phyloP scores from a whole-genome alignment of 1,140 invertebrate species.

The Anoplophora glabripennis region DNA sequence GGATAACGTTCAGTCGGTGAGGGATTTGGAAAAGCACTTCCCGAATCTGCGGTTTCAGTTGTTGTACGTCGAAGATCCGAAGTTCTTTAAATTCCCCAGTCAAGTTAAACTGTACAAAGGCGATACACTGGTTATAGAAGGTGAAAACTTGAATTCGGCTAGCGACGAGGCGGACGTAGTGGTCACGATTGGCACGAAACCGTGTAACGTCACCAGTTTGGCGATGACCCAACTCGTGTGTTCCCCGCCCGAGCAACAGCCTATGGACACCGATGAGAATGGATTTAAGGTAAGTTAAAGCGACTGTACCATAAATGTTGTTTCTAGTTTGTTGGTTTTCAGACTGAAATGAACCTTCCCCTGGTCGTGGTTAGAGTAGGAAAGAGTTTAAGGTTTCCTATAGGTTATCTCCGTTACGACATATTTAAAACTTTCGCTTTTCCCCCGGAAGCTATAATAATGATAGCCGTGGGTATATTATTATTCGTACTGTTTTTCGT shows the following conservation, averaged over 20 bases:
- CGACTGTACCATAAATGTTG: not conserved
- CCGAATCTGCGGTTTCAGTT: conserved; percentile 75
- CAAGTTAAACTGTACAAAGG: conserved; percentile 88
- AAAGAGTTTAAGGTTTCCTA: conserved; percentile 77
- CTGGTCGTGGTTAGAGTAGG: conserved; percentile 90
- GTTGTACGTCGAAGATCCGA: conserved; percentile 89
- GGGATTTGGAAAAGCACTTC: conserved; percentile 84
- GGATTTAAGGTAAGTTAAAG: conserved; percentile 59
- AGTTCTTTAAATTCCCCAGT: conserved; percentile 83
- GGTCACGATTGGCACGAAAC: conserved; percentile 84
- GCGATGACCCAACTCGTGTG: conserved; percentile 87
- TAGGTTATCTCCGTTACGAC: conserved; percentile 88
- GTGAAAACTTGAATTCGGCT: conserved; percentile 86
- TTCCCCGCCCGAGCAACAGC: conserved; percentile 81
- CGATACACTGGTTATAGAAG: conserved; percentile 93
- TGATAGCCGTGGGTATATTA: conserved; percentile 78
- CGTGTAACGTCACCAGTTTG: conserved; percentile 91
- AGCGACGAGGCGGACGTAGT: conserved; percentile 90
- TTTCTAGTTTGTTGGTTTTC: conserved; percentile 3
- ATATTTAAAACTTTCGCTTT: conserved; percentile 80
- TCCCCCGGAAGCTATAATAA: conserved; percentile 81
- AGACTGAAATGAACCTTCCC: conserved; percentile 71
- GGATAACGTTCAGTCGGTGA: conserved; percentile 89
- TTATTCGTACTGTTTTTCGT: conserved; percentile 82
- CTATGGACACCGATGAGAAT: conserved; percentile 82